Percentiles rank a stretch among this genome's conserved stretches.
Evolutionary conservation across 2,888 invertebrate species (phyloP).

Genomic region (Tetragnatha montana): DNA sequence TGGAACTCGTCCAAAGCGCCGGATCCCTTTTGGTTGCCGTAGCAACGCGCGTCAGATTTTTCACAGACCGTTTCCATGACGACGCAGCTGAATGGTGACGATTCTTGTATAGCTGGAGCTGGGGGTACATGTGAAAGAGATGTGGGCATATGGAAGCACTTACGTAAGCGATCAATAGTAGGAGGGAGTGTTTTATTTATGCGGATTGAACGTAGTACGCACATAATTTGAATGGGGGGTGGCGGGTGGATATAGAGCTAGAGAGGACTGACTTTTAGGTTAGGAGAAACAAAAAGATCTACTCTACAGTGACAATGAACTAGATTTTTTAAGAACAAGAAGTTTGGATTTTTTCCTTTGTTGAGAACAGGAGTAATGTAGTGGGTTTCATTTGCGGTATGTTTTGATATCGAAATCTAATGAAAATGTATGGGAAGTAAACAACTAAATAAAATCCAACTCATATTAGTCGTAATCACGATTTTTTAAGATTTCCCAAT

Average conservation of each 20-base stretch:
- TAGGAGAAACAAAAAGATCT: too few relatives aligned
- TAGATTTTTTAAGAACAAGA: not conserved
- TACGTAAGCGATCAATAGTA: constrained; percentile 15
- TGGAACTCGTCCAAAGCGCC: constrained; percentile 42
- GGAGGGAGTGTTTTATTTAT: not conserved
- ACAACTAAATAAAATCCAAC: too few relatives aligned
- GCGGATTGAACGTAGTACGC: not conserved
- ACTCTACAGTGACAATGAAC: too few relatives aligned
- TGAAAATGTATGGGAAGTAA: too few relatives aligned
- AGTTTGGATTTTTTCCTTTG: not conserved
- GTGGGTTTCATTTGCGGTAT: not conserved
- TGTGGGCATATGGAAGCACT: not conserved
- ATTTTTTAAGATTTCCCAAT: too few relatives aligned
- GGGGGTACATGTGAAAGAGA: not conserved
- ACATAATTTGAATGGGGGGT: constrained; percentile 7
- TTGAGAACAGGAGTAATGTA: not conserved
- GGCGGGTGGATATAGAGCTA: not conserved
- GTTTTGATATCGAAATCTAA: not conserved
- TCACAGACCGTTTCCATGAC: constrained; percentile 23
- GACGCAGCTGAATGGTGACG: constrained; percentile 43
- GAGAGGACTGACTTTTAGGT: constrained; percentile 3
- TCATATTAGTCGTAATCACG: too few relatives aligned
- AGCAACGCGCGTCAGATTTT: constrained; percentile 38
- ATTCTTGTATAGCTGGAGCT: not conserved
- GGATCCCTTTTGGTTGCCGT: constrained; percentile 32